phyloP scores from a whole-genome alignment of 2,888 invertebrate species.

The Linyphia triangularis region DNA sequence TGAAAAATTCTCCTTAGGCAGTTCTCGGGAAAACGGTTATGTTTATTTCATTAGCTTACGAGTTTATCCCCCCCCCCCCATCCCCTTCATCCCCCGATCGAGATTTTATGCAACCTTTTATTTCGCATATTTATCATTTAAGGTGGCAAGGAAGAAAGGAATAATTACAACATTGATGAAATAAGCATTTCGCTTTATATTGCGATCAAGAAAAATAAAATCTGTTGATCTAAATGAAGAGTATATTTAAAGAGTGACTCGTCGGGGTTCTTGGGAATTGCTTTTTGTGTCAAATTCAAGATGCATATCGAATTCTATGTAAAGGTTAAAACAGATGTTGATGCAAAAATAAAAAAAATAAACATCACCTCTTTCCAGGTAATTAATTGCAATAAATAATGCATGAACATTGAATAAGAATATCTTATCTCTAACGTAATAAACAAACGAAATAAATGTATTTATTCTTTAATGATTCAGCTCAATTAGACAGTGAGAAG shows the following conservation, averaged over 20 bases:
- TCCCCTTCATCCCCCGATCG: conserved; percentile 33
- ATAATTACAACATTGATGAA: conserved; percentile 47
- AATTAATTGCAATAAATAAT: conserved; percentile 50
- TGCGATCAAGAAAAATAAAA: background rate
- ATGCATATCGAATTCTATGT: background rate
- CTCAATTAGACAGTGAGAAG: conserved; percentile 18
- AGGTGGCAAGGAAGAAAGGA: conserved; percentile 21
- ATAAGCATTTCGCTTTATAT: conserved; percentile 39
- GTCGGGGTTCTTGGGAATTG: conserved; percentile 8
- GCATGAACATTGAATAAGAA: conserved; percentile 48
- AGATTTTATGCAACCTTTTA: conserved; percentile 32
- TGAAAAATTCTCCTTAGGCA: conserved; percentile 44
- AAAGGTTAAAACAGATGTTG: conserved; percentile 20
- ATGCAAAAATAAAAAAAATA: conserved; percentile 34
- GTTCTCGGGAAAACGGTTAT: conserved; percentile 21
- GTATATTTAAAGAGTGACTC: conserved; percentile 21
- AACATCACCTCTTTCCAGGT: conserved; percentile 21
- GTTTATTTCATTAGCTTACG: conserved; percentile 64
- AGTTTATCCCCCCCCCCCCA: background rate
- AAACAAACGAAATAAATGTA: conserved; percentile 30
- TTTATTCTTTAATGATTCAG: conserved; percentile 48
- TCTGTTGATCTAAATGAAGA: background rate
- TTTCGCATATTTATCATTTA: background rate
- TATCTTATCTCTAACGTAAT: background rate
- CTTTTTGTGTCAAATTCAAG: background rate